phyloP scores from a whole-genome alignment of 1,140 invertebrate species.

The Pentalonia nigronervosa region DNA sequence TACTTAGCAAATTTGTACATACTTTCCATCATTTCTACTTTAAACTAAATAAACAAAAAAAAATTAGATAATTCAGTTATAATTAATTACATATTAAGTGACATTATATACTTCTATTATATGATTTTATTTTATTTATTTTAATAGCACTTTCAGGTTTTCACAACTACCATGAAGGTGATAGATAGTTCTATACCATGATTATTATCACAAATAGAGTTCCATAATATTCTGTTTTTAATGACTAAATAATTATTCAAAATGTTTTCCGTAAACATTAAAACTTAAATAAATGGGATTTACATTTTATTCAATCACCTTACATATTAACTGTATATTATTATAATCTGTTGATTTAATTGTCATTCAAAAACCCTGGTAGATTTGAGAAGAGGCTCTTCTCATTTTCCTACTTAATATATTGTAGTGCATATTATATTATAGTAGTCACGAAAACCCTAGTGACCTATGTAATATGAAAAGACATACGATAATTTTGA shows the following conservation, averaged over 20 bases:
- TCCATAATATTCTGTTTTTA: not conserved
- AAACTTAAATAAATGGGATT: too few relatives aligned
- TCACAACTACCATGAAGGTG: too few relatives aligned
- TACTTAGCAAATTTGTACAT: slow-evolving; percentile 96
- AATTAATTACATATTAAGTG: not conserved
- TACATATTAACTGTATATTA: too few relatives aligned
- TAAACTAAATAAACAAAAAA: slow-evolving; percentile 74
- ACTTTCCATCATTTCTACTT: slow-evolving; percentile 91
- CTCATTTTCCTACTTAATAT: not conserved
- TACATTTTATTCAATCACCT: too few relatives aligned
- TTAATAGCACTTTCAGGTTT: too few relatives aligned
- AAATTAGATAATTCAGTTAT: not conserved
- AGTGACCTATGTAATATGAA: not conserved
- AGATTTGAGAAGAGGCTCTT: not conserved
- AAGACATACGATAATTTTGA: not conserved
- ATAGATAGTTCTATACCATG: too few relatives aligned
- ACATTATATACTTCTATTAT: not conserved
- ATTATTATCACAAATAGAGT: too few relatives aligned
- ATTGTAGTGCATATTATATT: not conserved
- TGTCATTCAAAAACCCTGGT: not conserved
- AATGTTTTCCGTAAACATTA: too few relatives aligned
- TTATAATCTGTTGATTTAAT: too few relatives aligned
- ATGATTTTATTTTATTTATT: too few relatives aligned
- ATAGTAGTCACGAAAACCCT: not conserved
- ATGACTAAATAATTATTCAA: too few relatives aligned